Evolutionary conservation across 2,797 vertebrate species (phyloP).

Genomic region (Fistularia commersonii): DNA sequence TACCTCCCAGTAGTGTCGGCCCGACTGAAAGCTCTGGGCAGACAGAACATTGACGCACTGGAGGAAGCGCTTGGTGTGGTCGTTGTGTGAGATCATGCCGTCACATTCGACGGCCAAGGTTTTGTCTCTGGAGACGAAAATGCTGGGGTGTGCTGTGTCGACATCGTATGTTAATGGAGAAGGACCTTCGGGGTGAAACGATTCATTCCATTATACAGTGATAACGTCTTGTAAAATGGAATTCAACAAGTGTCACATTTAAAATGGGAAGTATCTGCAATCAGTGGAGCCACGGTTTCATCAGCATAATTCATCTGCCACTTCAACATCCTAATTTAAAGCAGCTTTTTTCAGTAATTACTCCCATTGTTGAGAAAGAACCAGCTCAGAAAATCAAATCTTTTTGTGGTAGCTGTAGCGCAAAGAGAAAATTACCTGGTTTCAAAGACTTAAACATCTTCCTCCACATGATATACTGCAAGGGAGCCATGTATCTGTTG

Average conservation of each 20-base stretch:
- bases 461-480: slow-evolving; percentile 84
- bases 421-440: slow-evolving; percentile 64
- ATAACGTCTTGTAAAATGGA: background rate
- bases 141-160: slow-evolving; percentile 81
- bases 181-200: slow-evolving; percentile 64
- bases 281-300: slow-evolving; percentile 7
- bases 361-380: slow-evolving; percentile 6
- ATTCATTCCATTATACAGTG: slow-evolving; percentile 12
- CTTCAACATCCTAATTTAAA: background rate
- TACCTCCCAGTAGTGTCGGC: slow-evolving; percentile 86
- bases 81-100: slow-evolving; percentile 20
- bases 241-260: slow-evolving; percentile 3
- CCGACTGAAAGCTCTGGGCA: slow-evolving; percentile 69
- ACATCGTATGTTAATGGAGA: slow-evolving; percentile 77
- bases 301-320: background rate
- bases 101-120: slow-evolving; percentile 73
- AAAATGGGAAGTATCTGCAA: slow-evolving; percentile 5
- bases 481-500: slow-evolving; percentile 72
- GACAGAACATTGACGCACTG: slow-evolving; percentile 83
- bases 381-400: slow-evolving; percentile 3
- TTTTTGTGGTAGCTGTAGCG: slow-evolving; percentile 17
- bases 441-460: slow-evolving; percentile 77
- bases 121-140: slow-evolving; percentile 77
- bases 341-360: slow-evolving; percentile 11
- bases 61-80: slow-evolving; percentile 71